These are phyloP conservation scores for Alligator sinensis DNA, from an alignment of 2,113 vertebrate species.

Conservation along the genomic window DNA sequence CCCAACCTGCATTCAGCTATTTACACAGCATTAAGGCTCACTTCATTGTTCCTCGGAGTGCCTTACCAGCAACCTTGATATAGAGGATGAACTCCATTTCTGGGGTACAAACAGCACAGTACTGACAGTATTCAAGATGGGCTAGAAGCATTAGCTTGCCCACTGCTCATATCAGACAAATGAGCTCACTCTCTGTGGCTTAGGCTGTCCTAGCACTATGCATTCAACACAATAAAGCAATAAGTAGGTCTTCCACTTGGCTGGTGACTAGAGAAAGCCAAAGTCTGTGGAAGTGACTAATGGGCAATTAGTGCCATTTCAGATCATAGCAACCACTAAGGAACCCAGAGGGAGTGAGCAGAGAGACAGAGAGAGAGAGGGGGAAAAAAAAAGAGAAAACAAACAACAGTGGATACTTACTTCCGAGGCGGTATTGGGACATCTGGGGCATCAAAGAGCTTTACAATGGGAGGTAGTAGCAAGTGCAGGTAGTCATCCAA, in stretches of 20 bases:
- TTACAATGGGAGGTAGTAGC: conserved; percentile 95
- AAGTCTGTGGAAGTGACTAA: background rate
- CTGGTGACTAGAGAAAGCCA: background rate
- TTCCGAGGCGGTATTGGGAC: conserved; percentile 92
- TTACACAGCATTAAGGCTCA: too few relatives aligned
- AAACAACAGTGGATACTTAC: conserved; percentile 78
- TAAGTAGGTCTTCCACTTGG: background rate
- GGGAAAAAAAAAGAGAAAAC: background rate
- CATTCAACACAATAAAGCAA: background rate
- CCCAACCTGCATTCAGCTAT: too few relatives aligned
- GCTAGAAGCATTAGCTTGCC: background rate
- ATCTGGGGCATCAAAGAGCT: conserved; percentile 95
- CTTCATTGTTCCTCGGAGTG: too few relatives aligned
- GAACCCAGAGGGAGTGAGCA: background rate
- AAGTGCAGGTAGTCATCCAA: conserved; percentile 97
- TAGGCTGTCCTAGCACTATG: background rate
- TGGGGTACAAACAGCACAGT: background rate
- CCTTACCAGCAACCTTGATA: too few relatives aligned
- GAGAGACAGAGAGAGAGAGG: background rate
- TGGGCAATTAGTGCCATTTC: fast-evolving
- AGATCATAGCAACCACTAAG: background rate
- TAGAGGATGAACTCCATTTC: too few relatives aligned
- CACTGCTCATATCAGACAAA: too few relatives aligned
- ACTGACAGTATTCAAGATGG: background rate
- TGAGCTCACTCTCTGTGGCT: too few relatives aligned